These are phyloP conservation scores for Drosophila lacertosa DNA, from an alignment of 1,140 invertebrate genomes.

Conservation along the genomic window DNA sequence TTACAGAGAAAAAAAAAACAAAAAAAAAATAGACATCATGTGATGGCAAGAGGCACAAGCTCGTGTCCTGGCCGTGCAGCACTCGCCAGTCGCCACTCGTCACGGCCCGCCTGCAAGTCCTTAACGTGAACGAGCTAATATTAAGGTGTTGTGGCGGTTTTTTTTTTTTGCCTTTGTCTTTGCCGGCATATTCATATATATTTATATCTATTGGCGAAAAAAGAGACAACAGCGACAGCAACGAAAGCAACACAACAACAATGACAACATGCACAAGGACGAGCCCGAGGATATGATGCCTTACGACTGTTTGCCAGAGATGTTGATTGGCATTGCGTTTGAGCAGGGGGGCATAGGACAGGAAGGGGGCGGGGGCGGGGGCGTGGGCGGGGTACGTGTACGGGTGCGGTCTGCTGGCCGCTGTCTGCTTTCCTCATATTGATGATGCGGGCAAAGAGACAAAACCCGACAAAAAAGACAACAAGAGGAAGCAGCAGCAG, in stretches of 20 bases:
- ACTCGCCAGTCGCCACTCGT: background rate
- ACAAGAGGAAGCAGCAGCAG: constrained; percentile 18
- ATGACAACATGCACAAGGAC: constrained; percentile 53
- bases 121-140: constrained; percentile 43
- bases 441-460: constrained; percentile 57
- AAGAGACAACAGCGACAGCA: constrained; percentile 26
- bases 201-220: constrained; percentile 50
- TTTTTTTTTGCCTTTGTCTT: constrained; percentile 7
- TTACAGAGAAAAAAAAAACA: too few species aligned
- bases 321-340: constrained; percentile 76
- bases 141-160: constrained; percentile 59
- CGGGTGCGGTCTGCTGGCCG: constrained; percentile 31
- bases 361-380: background rate
- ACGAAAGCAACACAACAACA: constrained; percentile 39
- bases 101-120: constrained; percentile 30
- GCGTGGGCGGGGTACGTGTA: constrained; percentile 11
- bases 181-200: constrained; percentile 63
- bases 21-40: constrained; percentile 7
- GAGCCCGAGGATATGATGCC: constrained; percentile 43
- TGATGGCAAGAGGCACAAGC: constrained; percentile 6
- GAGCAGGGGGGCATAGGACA: background rate
- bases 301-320: constrained; percentile 82
- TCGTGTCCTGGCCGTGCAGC: constrained; percentile 15
- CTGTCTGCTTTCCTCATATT: constrained; percentile 31
- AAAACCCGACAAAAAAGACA: constrained; percentile 33